Percentiles rank a stretch among this genome's conserved stretches.
These are phyloP conservation scores for Leptinotarsa tumamoca DNA, from an alignment of 2,888 invertebrate genomes.

Conservation along the genomic window DNA sequence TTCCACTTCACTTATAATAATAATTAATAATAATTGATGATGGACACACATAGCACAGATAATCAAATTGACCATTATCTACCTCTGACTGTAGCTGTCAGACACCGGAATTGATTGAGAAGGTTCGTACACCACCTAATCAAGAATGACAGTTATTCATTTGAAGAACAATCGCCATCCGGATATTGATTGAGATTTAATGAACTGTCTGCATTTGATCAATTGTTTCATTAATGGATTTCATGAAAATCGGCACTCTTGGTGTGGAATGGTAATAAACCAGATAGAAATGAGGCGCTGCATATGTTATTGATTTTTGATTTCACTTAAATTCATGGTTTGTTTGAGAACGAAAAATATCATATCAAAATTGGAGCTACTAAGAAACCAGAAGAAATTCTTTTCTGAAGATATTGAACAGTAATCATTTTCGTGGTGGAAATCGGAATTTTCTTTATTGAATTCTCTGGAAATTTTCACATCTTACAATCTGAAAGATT, in stretches of 20 bases:
- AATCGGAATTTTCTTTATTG: no score
- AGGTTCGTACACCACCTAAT: slow-evolving; percentile 28
- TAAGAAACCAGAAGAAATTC: no score
- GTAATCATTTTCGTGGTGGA: no score
- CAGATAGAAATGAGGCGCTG: background rate
- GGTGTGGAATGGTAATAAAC: background rate
- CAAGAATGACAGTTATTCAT: slow-evolving; percentile 37
- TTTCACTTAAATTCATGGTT: no score
- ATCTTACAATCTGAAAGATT: no score
- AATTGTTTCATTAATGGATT: slow-evolving; percentile 20
- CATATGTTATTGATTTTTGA: background rate
- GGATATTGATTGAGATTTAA: slow-evolving; percentile 12
- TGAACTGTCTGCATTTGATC: slow-evolving; percentile 35
- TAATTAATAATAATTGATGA: slow-evolving; percentile 47
- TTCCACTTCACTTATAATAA: slow-evolving; percentile 26
- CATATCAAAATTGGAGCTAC: no score
- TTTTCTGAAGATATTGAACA: no score
- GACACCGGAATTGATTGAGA: slow-evolving; percentile 41
- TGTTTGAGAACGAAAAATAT: no score
- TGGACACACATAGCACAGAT: slow-evolving; percentile 36
- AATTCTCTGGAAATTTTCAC: no score
- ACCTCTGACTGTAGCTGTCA: slow-evolving; percentile 43
- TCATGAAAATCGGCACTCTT: background rate
- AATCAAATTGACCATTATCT: slow-evolving; percentile 50
- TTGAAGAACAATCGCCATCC: slow-evolving; percentile 37